Base-by-base conservation (phyloP, 2,113 vertebrate genomes). In the Macquaria australasica region DNA sequence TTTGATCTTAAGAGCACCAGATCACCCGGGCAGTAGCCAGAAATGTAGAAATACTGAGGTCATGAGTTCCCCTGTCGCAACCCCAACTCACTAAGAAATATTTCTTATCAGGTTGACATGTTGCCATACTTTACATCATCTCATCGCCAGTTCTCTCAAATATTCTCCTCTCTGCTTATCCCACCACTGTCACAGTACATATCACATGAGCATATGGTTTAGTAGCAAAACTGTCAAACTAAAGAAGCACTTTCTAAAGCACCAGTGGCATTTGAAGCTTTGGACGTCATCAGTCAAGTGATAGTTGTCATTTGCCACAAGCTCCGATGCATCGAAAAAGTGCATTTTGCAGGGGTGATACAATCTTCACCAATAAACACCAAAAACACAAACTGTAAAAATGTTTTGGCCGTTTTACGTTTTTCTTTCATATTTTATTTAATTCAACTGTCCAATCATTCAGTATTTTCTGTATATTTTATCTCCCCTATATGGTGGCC, bases 1-100 rank as follows among this genome's bases (percentile, higher is more conserved):
- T 79, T 41, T 77, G 43, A 79, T 59, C 66, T 71, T 69, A 73
- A 74, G 14, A 63, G 39, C 59, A 43, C 2, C 69, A 81, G 28
- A 45, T 25, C 28, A 23, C 6, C 41, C 11, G 9, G 16, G 10
- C 14, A 1, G 0, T 1, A 31, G 62, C 21, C 16, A 16, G 16
- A 37, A 55, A 73, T 68, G 0, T 68, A 25, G 37, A 73, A 56
- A 58, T 21, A 21, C 20, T 50, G 55, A 66, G 48, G 25, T 21
- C 53, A 34, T 51, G 31, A 12, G 28, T 58, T 60, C 31, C n/a
- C 43, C 10, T 2, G 1, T 1, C 8, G 23, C 28, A 28, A 48
- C n/a, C 10, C 18, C 23, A 64, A 20, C 23, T 31, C 10, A 67
- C n/a, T 2, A 5, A 67, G 10, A 77, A 55, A 25, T 64, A 31